These are phyloP conservation scores for Heloderma charlesbogerti DNA, from an alignment of 2,113 vertebrate species.

Conservation along the genomic window DNA sequence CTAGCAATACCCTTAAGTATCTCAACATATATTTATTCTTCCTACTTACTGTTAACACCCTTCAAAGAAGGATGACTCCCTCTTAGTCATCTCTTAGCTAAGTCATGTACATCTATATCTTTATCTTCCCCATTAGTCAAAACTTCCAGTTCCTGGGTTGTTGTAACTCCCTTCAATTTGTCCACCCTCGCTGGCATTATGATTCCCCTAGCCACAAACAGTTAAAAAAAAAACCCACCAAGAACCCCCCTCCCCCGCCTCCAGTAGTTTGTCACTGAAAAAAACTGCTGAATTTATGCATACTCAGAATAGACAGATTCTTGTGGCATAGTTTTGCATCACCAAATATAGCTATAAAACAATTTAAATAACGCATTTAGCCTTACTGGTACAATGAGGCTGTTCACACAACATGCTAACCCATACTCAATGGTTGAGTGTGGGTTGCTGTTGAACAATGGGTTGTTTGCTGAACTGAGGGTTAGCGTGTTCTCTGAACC, in stretches of 20 bases:
- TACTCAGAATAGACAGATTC: not conserved
- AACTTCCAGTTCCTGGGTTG: conserved; percentile 14
- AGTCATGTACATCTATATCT: not conserved
- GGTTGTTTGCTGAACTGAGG: too few relatives aligned
- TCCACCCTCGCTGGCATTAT: conserved; percentile 12
- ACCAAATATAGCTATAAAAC: not conserved
- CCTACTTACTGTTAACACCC: conserved; percentile 13
- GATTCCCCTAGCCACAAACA: not conserved
- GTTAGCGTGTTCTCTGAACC: too few relatives aligned
- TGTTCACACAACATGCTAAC: too few relatives aligned
- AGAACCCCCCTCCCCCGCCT: not conserved
- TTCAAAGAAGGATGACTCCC: conserved; percentile 11
- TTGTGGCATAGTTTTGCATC: not conserved
- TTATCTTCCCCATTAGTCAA: conserved; percentile 43
- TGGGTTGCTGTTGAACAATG: too few relatives aligned
- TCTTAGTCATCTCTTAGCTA: conserved; percentile 8
- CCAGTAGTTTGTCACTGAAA: not conserved
- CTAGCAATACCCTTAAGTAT: conserved; percentile 24
- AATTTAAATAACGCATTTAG: not conserved
- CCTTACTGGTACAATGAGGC: too few relatives aligned
- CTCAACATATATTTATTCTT: conserved; percentile 14
- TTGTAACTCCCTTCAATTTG: conserved; percentile 24
- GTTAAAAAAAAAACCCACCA: not conserved
- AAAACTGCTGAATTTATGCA: not conserved
- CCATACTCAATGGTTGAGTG: too few relatives aligned